Conservation (phyloP, 2,888 invertebrate genomes). For the Apamea sordens region DNA sequence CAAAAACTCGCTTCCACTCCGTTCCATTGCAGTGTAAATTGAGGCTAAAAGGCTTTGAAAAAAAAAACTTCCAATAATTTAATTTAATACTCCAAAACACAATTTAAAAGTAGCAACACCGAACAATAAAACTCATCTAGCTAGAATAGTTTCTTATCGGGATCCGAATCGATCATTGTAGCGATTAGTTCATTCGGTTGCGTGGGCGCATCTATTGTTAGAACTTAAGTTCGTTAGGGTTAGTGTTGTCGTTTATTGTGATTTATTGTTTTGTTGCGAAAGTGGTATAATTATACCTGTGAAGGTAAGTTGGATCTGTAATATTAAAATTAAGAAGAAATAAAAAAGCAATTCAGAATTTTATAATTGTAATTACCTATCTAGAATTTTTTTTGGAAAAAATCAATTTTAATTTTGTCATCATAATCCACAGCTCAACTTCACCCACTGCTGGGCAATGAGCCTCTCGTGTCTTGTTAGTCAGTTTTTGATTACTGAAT, state of each 20-base stretch:
- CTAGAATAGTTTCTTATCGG: conserved; percentile 60
- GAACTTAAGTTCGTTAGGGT: conserved; percentile 60
- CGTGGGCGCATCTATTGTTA: conserved; percentile 71
- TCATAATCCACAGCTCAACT: background rate
- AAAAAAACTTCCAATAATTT: background rate
- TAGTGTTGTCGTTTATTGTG: conserved; percentile 62
- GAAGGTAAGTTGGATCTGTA: background rate
- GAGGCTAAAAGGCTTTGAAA: background rate
- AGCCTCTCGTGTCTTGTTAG: background rate
- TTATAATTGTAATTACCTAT: background rate
- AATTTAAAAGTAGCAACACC: conserved; percentile 36
- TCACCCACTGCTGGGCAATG: background rate
- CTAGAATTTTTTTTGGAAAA: background rate
- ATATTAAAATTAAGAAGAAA: background rate
- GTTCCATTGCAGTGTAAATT: too few species aligned
- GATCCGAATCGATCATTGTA: conserved; percentile 63
- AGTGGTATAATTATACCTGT: background rate
- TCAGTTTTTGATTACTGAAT: background rate
- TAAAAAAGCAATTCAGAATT: background rate
- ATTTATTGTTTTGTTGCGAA: conserved; percentile 53
- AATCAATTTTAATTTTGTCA: background rate
- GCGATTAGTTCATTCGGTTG: conserved; percentile 65
- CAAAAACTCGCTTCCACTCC: too few species aligned
- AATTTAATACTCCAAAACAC: conserved; percentile 1
- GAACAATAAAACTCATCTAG: conserved; percentile 57